Conservation (phyloP, 2,113 vertebrate species). For the Platycercus adscitus region DNA sequence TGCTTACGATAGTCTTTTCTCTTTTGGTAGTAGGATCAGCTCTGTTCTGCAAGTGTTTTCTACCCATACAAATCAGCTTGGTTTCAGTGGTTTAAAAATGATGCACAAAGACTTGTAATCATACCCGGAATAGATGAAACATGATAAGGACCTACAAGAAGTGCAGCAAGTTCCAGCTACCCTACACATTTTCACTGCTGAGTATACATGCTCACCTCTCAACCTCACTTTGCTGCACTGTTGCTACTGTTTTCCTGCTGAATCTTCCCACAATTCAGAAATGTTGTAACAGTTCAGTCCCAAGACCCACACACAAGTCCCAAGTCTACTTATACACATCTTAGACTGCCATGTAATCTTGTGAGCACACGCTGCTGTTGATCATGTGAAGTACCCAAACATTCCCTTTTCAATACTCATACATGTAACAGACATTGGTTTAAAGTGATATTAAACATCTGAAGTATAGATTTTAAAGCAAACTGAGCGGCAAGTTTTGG, state of each 20-base stretch:
- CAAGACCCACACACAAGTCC: neutral
- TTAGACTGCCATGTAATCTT: neutral
- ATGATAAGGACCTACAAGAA: neutral
- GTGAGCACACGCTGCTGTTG: neutral
- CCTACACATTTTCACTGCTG: neutral
- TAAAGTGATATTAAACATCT: neutral
- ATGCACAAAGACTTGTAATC: neutral
- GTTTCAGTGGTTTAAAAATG: neutral
- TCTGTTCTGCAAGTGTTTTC: neutral
- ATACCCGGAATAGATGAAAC: neutral
- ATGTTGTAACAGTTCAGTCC: neutral
- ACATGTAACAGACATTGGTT: neutral
- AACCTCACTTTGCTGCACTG: neutral
- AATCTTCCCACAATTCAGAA: neutral
- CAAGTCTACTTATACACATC: neutral
- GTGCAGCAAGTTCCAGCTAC: neutral
- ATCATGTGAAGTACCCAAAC: neutral
- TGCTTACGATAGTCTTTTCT: neutral
- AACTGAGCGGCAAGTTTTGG: neutral
- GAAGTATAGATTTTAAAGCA: neutral
- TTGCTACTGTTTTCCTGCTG: neutral
- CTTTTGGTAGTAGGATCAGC: neutral
- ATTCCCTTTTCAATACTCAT: neutral
- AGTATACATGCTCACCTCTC: neutral
- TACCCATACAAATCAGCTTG: neutral